Evolutionary conservation across 1,140 invertebrate genomes (phyloP), one percentile per base, ranked within the genome.

Genomic region (Trialeurodes vaporariorum): DNA sequence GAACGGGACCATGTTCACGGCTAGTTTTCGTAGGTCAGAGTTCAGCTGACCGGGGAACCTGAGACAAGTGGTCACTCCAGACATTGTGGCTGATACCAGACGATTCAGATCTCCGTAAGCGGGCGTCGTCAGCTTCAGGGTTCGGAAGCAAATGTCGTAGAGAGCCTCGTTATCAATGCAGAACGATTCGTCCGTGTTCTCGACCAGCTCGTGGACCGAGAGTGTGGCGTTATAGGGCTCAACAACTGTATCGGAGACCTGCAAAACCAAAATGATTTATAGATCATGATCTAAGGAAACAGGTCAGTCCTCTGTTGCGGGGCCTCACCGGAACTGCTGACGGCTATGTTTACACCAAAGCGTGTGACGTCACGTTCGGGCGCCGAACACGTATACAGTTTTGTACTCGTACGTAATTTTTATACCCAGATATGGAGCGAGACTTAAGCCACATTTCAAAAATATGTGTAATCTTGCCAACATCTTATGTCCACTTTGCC

Each of bases 1-100:
- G 75, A 87, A 87, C 12, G 84, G 84, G 25, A 86, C 84, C 85
- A 87, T 87, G 75, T 87, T 87, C 27, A 87, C 85, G 23, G 84
- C 84, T 63, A 87, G 74, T 76, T 87, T 87, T 26, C 85, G 73
- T 40, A 87, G 76, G 75, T 87, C 85, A 49, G 85, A 85, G 73
- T 87, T 87, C 61, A 87, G 75, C 72, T 87, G 85, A 65, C 86
- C 86, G 60, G 86, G 86, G 74, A 87, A 87, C 65, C 86, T 75
- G 0, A 87, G 79, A 72, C 84, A 87, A 23, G 86, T 87, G 9
- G 90, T 92, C 0, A 92, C 87, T 59, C 89, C 90, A 1, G 89
- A 91, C 82, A 88, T 87, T 0, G 81, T 83, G 76, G 67, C 79
- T 72, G 83, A 84, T 0, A 85, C 83, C 75, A 82, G 70, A 71